Evolutionary conservation across 2,797 vertebrate genomes (phyloP).

Genomic region (Dendrocincla fuliginosa): DNA sequence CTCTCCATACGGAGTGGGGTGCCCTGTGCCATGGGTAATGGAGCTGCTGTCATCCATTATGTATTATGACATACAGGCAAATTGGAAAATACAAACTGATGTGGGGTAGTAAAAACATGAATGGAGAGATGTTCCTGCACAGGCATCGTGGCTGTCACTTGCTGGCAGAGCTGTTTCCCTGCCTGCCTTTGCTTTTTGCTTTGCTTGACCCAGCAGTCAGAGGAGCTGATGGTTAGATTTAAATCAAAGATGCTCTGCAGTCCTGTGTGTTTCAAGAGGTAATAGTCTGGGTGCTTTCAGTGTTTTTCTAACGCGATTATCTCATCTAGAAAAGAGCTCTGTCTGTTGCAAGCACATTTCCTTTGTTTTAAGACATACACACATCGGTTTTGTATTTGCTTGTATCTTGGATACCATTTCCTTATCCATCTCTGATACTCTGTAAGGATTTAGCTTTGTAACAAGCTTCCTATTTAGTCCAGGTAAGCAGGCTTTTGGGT

Average conservation of each 20-base stretch:
- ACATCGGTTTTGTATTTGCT: neutral
- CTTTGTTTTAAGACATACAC: neutral
- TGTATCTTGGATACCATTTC: neutral
- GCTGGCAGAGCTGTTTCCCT: neutral
- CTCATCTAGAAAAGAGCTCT: neutral
- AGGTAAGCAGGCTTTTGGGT: neutral
- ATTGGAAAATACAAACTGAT: conserved; percentile 12
- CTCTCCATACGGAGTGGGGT: neutral
- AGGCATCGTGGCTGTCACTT: neutral
- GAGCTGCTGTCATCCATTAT: conserved; percentile 12
- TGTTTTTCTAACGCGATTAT: neutral
- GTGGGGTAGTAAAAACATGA: neutral
- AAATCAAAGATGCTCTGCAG: neutral
- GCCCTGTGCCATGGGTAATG: neutral
- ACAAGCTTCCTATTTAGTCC: neutral
- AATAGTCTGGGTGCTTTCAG: neutral
- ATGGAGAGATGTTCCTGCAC: neutral
- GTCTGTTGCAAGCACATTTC: neutral
- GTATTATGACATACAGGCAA: neutral
- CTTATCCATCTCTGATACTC: neutral
- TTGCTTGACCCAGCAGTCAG: conserved; percentile 5
- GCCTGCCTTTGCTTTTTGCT: neutral
- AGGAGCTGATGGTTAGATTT: neutral
- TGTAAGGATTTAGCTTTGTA: neutral
- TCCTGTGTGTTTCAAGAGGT: neutral